Evolutionary conservation across 1,140 invertebrate genomes (phyloP).

Genomic region (Mesaphorura yosii): DNA sequence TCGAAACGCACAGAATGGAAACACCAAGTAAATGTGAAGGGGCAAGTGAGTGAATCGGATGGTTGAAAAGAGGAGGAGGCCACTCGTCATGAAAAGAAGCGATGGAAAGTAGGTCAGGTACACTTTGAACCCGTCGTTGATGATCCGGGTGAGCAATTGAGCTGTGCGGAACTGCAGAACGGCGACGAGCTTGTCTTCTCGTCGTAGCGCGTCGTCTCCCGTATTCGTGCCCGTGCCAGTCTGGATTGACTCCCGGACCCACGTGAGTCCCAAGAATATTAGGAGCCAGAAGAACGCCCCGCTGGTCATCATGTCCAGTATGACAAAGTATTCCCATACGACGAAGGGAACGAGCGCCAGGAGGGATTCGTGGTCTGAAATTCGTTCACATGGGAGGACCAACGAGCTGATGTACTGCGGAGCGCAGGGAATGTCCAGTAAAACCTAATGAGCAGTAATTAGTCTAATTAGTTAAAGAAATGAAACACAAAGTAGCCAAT

Average conservation of each 20-base stretch:
- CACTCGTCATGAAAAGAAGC: background rate
- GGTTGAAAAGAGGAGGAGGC: background rate
- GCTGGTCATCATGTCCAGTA: background rate
- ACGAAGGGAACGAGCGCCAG: background rate
- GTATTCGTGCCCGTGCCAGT: background rate
- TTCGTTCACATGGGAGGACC: background rate
- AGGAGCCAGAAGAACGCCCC: background rate
- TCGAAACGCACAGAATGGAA: background rate
- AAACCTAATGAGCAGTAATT: no score
- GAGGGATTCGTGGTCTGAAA: background rate
- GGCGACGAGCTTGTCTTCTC: background rate
- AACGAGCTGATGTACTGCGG: background rate
- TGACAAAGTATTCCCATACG: background rate
- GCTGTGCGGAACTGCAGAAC: background rate
- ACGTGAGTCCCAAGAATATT: background rate
- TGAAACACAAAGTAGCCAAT: no score
- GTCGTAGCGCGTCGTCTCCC: background rate
- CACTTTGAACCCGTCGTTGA: background rate
- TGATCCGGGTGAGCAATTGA: background rate
- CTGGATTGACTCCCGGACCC: background rate
- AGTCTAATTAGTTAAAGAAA: no score
- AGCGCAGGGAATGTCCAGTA: background rate
- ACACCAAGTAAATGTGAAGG: background rate
- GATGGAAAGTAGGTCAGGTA: background rate
- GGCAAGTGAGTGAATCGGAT: background rate